phyloP scores from a whole-genome alignment of 2,113 vertebrate species.

The Beaufortia kweichowensis region DNA sequence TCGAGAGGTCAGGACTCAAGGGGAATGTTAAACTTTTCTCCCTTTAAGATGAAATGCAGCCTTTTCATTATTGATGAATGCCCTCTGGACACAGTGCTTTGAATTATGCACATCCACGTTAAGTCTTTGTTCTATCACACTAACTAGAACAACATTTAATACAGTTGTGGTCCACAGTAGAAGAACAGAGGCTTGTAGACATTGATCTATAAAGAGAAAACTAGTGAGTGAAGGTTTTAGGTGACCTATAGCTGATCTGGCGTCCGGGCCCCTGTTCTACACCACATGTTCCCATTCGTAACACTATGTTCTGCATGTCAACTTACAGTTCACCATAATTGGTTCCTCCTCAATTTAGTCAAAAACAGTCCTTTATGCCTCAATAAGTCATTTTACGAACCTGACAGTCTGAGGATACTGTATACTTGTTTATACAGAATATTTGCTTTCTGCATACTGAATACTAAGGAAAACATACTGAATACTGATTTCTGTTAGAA shows the following conservation, averaged over 20 bases:
- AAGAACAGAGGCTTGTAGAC: background rate
- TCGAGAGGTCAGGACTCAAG: constrained; percentile 64
- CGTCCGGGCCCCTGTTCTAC: background rate
- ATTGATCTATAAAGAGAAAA: background rate
- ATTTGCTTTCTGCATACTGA: too few relatives aligned
- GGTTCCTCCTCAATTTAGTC: constrained; percentile 5
- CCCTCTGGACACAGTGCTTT: constrained; percentile 58
- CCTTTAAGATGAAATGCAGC: constrained; percentile 71
- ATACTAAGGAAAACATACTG: too few relatives aligned
- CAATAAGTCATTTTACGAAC: background rate
- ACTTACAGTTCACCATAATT: background rate
- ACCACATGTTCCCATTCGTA: background rate
- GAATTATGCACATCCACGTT: constrained; percentile 59
- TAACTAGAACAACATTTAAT: constrained; percentile 16
- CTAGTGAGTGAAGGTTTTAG: background rate
- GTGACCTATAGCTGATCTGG: background rate
- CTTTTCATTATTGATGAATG: constrained; percentile 74
- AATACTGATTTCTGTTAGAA: too few relatives aligned
- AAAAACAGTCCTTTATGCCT: background rate
- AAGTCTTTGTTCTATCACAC: constrained; percentile 60
- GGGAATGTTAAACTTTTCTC: constrained; percentile 72
- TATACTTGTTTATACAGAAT: too few relatives aligned
- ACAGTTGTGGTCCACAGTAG: background rate
- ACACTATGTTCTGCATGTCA: too few relatives aligned
- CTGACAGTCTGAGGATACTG: too few relatives aligned